Conservation (phyloP, 2,113 vertebrate species). For the rat (Rattus norvegicus) region GRCr8 NC_086031.1:95834501-95835000, state of each 20-base stretch:
- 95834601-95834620: neutral
- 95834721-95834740: neutral
- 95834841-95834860: neutral
- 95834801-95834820: neutral
- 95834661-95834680: neutral
- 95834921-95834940: neutral
- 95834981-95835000: neutral
- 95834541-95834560: neutral
- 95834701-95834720: neutral
- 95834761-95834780: neutral
- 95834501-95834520: neutral
- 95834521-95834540: neutral
- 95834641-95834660: neutral
- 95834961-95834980: neutral
- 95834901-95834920: neutral
- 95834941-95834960: neutral
- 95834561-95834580: neutral
- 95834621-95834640: neutral
- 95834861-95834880: neutral
- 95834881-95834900: neutral
- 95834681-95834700: neutral
- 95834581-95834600: neutral
- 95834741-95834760: neutral
- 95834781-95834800: neutral
- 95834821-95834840: neutral